A percentile compares a stretch with the other conserved stretches of the same genome.
These are phyloP conservation scores for Cactoblastis cactorum DNA, from an alignment of 2,888 invertebrate species.

Conservation along the genomic window DNA sequence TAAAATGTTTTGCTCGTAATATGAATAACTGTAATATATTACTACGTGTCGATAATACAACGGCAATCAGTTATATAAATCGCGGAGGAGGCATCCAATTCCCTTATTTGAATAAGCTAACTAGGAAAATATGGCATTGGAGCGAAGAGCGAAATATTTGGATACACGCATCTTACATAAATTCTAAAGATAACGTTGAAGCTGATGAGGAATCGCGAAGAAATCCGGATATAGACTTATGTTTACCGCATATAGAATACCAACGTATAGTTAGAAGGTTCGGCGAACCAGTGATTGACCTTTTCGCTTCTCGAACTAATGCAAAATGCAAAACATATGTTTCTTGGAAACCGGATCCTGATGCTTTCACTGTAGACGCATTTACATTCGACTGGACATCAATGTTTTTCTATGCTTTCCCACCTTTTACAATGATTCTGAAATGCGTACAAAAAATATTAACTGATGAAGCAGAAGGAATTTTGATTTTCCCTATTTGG, in stretches of 20 bases:
- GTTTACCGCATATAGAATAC: neutral
- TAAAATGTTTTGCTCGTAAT: neutral
- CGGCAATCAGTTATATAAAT: neutral
- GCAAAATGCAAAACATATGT: neutral
- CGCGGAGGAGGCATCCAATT: neutral
- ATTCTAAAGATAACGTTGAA: neutral
- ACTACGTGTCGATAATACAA: neutral
- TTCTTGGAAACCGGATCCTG: neutral
- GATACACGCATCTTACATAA: neutral
- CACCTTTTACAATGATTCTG: neutral
- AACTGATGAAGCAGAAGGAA: slow-evolving; percentile 16
- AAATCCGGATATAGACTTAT: neutral
- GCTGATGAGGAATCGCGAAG: neutral
- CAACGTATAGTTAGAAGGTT: neutral
- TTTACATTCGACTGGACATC: neutral
- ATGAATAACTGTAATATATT: neutral
- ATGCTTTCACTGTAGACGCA: neutral
- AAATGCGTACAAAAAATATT: slow-evolving; percentile 14
- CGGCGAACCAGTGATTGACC: neutral
- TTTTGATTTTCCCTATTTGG: slow-evolving; percentile 21
- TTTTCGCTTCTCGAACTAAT: neutral
- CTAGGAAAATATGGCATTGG: neutral
- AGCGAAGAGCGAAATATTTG: neutral
- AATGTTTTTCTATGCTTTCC: neutral
- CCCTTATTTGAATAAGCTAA: neutral